Evolutionary conservation across 2,797 vertebrate genomes (phyloP).

Genomic region (Enteromius treurensis): DNA sequence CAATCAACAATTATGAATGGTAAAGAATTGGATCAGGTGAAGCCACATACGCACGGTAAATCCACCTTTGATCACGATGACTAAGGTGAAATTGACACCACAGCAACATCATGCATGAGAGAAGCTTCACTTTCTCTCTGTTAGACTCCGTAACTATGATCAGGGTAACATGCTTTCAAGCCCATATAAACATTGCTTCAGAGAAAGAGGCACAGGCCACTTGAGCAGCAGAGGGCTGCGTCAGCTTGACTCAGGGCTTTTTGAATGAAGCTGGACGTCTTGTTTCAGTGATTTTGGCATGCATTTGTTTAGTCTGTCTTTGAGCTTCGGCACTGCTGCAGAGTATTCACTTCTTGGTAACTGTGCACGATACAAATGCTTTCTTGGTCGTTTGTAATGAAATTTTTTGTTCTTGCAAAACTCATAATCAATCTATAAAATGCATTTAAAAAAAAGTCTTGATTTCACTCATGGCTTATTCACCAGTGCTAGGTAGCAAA

Average conservation of each 20-base stretch:
- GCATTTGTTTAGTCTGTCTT: not conserved
- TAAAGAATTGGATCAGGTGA: not conserved
- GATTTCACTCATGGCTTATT: not conserved
- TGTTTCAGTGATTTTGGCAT: not conserved
- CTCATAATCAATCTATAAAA: not conserved
- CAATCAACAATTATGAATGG: not conserved
- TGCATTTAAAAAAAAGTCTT: not conserved
- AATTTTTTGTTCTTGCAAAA: too few species aligned
- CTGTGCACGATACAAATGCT: too few species aligned
- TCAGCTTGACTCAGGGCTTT: conserved; percentile 16
- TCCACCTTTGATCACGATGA: not conserved
- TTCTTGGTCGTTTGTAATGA: too few species aligned
- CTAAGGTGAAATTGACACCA: not conserved
- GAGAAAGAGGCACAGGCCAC: not conserved
- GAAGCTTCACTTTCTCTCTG: not conserved
- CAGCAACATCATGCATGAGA: not conserved
- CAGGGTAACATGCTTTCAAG: not conserved
- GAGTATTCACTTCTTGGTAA: not conserved
- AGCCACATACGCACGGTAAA: not conserved
- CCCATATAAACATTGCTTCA: not conserved
- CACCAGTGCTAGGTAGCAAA: too few species aligned
- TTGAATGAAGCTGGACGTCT: conserved; percentile 5
- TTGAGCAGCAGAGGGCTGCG: not conserved
- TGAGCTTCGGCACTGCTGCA: not conserved
- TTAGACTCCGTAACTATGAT: not conserved